phyloP scores from a whole-genome alignment of 2,888 invertebrate genomes.

The Sacculina carcini region DNA sequence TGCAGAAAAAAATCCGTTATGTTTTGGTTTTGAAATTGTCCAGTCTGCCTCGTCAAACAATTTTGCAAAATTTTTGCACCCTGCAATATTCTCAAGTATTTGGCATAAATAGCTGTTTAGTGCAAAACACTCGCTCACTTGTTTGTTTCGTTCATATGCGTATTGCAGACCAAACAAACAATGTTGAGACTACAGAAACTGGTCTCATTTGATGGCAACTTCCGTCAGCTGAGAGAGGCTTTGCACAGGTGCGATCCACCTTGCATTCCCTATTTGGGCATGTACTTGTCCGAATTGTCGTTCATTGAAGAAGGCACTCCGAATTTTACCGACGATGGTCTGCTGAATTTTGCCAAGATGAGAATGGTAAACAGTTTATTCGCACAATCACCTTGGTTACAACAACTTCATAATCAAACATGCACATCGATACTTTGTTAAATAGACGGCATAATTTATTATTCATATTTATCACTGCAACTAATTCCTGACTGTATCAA shows the following conservation, averaged over 20 bases:
- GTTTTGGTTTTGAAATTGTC: too few relatives aligned
- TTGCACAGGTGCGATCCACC: conserved; percentile 69
- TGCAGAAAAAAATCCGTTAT: too few relatives aligned
- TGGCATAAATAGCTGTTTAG: too few relatives aligned
- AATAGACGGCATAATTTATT: too few relatives aligned
- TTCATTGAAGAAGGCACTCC: conserved; percentile 82
- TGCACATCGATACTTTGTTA: too few relatives aligned
- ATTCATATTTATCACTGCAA: too few relatives aligned
- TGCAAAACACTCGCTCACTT: too few relatives aligned
- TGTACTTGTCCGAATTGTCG: conserved; percentile 68
- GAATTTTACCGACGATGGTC: conserved; percentile 60
- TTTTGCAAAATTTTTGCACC: too few relatives aligned
- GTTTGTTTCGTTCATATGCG: too few relatives aligned
- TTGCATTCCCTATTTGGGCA: conserved; percentile 59
- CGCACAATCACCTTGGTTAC: neutral
- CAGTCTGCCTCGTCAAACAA: too few relatives aligned
- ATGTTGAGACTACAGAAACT: conserved; percentile 60
- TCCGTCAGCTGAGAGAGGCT: conserved; percentile 58
- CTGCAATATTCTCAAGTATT: too few relatives aligned
- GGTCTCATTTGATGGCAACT: conserved; percentile 66
- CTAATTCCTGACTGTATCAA: too few relatives aligned
- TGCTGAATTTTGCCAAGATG: conserved; percentile 82
- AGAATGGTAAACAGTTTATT: conserved; percentile 40
- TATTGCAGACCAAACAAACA: conserved; percentile 49
- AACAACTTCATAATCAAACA: neutral